Evolutionary conservation across 2,113 vertebrate genomes (phyloP).

Genomic region (Dipodomys merriami): DNA sequence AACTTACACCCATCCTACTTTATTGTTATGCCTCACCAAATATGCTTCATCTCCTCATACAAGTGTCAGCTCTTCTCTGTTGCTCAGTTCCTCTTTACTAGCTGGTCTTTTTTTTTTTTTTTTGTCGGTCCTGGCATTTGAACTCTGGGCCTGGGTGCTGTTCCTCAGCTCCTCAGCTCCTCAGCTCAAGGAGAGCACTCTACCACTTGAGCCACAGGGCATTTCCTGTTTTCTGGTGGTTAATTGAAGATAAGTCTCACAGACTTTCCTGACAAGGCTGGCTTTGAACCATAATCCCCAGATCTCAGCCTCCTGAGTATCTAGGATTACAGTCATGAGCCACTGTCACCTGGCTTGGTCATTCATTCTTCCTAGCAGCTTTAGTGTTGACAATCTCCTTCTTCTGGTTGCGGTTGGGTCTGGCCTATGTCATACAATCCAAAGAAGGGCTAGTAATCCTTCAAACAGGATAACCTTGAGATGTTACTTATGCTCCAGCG

Average conservation of each 20-base stretch:
- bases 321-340: too few relatives aligned
- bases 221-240: too few relatives aligned
- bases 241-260: too few relatives aligned
- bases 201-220: too few relatives aligned
- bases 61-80: background rate
- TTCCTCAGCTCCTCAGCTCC: too few relatives aligned
- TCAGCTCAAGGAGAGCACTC: too few relatives aligned
- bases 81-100: background rate
- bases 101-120: background rate
- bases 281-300: background rate
- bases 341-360: background rate
- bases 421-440: background rate
- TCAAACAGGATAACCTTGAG: background rate
- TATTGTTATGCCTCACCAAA: background rate
- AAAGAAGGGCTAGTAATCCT: background rate
- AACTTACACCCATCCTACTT: background rate
- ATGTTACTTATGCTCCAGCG: background rate
- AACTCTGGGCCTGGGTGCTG: too few relatives aligned
- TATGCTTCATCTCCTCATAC: background rate
- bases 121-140: too few relatives aligned
- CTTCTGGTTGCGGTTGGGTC: background rate
- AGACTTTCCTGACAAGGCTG: background rate
- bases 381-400: background rate
- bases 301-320: too few relatives aligned
- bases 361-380: background rate